phyloP scores from a whole-genome alignment of 2,888 invertebrate species.

The Napeogenes inachia region DNA sequence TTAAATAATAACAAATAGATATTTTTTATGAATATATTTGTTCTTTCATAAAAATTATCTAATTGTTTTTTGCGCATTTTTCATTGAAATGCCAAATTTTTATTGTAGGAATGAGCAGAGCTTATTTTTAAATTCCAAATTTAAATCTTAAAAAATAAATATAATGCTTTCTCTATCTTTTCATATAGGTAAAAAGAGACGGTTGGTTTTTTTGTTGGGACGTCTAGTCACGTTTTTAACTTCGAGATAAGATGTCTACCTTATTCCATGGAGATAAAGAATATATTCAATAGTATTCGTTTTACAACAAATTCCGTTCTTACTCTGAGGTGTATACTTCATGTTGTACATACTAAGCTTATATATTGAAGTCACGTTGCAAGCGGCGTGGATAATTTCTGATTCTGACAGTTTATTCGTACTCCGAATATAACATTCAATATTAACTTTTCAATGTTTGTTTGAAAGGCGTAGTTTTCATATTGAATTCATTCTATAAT shows the following conservation, averaged over 20 bases:
- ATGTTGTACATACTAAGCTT: background rate
- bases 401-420: constrained; percentile 27
- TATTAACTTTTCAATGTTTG: constrained; percentile 25
- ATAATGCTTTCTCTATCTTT: too few relatives aligned
- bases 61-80: too few relatives aligned
- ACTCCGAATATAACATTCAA: constrained; percentile 21
- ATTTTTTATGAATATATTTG: too few relatives aligned
- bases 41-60: too few relatives aligned
- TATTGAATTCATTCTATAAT: constrained; percentile 30
- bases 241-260: background rate
- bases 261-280: background rate
- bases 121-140: too few relatives aligned
- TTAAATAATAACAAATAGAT: too few relatives aligned
- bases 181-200: background rate
- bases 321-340: constrained; percentile 1
- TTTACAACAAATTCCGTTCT: constrained; percentile 7
- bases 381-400: constrained; percentile 70
- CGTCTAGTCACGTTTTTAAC: background rate
- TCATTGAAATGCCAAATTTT: too few relatives aligned
- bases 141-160: too few relatives aligned
- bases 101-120: too few relatives aligned
- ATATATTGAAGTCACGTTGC: constrained; percentile 75
- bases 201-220: background rate
- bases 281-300: background rate
- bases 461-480: constrained; percentile 24